phyloP scores from a whole-genome alignment of 2,797 vertebrate species.

The Pangasius djambal region DNA sequence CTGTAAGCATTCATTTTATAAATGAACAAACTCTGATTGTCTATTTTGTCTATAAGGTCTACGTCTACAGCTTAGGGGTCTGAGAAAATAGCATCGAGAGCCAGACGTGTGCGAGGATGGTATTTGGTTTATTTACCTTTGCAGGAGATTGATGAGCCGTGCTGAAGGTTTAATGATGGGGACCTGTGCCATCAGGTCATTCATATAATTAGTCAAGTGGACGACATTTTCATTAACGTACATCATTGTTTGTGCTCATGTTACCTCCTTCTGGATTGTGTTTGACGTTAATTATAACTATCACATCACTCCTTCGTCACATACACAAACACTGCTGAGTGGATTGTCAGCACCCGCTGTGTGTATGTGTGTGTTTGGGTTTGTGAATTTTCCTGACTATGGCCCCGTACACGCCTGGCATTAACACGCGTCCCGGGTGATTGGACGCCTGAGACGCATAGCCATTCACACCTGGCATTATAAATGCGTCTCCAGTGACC shows the following conservation, averaged over 20 bases:
- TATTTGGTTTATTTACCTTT: constrained; percentile 30
- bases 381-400: neutral
- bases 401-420: neutral
- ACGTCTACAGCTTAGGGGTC: neutral
- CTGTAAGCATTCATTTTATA: constrained; percentile 33
- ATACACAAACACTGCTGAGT: constrained; percentile 1
- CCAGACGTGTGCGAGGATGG: neutral
- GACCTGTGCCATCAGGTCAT: constrained; percentile 10
- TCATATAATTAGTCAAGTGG: constrained; percentile 18
- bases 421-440: neutral
- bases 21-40: constrained; percentile 34
- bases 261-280: constrained; percentile 11
- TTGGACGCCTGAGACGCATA: neutral
- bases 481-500: neutral
- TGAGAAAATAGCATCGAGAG: neutral
- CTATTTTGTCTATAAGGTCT: constrained; percentile 3
- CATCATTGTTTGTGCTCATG: constrained; percentile 3
- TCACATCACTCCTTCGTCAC: constrained; percentile 21
- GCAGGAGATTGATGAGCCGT: constrained; percentile 15
- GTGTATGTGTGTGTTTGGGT: neutral
- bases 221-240: constrained; percentile 14
- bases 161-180: constrained; percentile 22
- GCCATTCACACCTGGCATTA: neutral
- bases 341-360: neutral
- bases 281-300: constrained; percentile 35